These are phyloP conservation scores for Harpagoxenus sublaevis DNA, from an alignment of 2,888 invertebrate species.

Conservation along the genomic window DNA sequence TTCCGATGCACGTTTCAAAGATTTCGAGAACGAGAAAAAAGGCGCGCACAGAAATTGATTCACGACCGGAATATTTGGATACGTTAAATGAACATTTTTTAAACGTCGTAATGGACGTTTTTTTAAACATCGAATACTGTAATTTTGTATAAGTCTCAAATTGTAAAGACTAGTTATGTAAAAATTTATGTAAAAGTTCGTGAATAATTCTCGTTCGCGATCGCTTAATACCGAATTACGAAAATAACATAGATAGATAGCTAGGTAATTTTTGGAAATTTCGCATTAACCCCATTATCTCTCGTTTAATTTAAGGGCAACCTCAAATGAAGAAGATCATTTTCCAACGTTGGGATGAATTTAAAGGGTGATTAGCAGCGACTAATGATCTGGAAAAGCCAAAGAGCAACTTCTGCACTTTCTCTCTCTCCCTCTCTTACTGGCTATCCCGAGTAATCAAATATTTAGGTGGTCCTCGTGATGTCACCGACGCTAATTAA, in stretches of 20 bases:
- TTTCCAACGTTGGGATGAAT: conserved; percentile 64
- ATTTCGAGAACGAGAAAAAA: conserved; percentile 34
- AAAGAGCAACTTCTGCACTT: conserved; percentile 29
- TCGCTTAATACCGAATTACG: background rate
- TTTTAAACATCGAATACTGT: background rate
- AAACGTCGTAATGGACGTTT: background rate
- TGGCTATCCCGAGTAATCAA: conserved; percentile 69
- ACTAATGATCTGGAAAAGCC: conserved; percentile 65
- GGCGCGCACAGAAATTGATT: background rate
- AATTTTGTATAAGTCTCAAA: background rate
- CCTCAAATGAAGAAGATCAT: conserved; percentile 52
- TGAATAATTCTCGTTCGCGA: background rate
- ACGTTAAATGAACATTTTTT: background rate
- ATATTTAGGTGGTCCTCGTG: conserved; percentile 72
- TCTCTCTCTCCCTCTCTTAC: background rate
- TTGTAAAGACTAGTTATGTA: background rate
- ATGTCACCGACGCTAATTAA: conserved; percentile 75
- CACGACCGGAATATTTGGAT: background rate
- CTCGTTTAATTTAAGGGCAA: conserved; percentile 37
- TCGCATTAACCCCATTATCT: background rate
- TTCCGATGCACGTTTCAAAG: conserved; percentile 50
- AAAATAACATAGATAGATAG: background rate
- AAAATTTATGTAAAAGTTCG: background rate
- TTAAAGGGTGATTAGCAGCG: conserved; percentile 71
- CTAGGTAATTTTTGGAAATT: conserved; percentile 10